phyloP scores from a whole-genome alignment of 2,113 vertebrate genomes.

The Hiodon tergisus region DNA sequence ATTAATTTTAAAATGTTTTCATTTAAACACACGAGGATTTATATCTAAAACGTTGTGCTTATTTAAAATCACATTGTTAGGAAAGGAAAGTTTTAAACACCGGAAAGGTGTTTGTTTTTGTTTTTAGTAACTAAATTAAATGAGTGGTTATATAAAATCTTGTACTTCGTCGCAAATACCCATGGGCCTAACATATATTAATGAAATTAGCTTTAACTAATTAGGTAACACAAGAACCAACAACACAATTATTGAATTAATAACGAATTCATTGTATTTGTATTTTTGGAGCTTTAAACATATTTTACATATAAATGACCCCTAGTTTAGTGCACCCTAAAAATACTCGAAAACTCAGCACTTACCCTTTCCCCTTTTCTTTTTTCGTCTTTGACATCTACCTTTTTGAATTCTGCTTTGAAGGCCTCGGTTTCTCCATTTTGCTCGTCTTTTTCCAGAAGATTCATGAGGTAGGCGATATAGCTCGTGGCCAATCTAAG shows the following conservation, averaged over 20 bases:
- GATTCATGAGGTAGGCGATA: constrained; percentile 98
- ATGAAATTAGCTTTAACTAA: background rate
- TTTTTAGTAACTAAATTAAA: too few relatives aligned
- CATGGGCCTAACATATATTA: background rate
- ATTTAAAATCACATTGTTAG: too few relatives aligned
- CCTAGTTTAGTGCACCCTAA: too few relatives aligned
- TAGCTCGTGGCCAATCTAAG: constrained; percentile 94
- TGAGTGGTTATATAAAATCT: too few relatives aligned
- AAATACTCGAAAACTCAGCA: constrained; percentile 7
- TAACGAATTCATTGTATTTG: background rate
- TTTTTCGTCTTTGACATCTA: constrained; percentile 86
- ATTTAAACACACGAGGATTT: too few relatives aligned
- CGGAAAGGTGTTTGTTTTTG: too few relatives aligned
- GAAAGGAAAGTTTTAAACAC: too few relatives aligned
- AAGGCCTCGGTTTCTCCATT: constrained; percentile 91
- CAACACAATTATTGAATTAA: too few relatives aligned
- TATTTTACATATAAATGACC: background rate
- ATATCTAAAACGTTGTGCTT: too few relatives aligned
- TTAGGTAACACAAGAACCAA: background rate
- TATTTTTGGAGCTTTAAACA: background rate
- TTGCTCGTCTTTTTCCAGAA: constrained; percentile 93
- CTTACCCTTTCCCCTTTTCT: constrained; percentile 92
- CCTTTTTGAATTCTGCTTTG: constrained; percentile 94
- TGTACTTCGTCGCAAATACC: too few relatives aligned
- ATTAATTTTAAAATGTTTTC: too few relatives aligned